Percentiles rank a stretch among this genome's conserved stretches.
Conservation (phyloP, 2,888 invertebrate genomes). For the Toxonevra muliebris region DNA sequence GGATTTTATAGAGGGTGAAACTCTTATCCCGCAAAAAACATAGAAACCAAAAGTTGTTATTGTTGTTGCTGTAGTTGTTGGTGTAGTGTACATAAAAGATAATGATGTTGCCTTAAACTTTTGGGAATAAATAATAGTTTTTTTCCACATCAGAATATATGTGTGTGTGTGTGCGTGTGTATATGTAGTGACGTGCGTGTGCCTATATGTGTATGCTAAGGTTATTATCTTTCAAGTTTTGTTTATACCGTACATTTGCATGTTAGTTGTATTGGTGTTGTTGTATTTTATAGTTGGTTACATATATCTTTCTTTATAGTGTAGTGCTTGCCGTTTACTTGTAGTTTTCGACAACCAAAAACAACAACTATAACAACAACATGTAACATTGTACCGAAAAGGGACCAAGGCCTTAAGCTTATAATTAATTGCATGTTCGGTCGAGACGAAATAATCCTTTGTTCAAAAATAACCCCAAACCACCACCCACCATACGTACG, state of each 20-base stretch:
- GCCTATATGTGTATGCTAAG: conserved; percentile 46
- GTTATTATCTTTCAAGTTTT: conserved; percentile 60
- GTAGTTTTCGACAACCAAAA: conserved; percentile 29
- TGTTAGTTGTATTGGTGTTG: neutral
- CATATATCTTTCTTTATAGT: conserved; percentile 34
- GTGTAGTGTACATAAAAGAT: conserved; percentile 56
- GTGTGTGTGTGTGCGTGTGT: conserved; percentile 10
- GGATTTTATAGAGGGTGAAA: neutral
- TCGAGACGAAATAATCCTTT: conserved; percentile 64
- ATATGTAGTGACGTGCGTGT: conserved; percentile 21
- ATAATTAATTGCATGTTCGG: conserved; percentile 65
- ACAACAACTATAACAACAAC: conserved; percentile 27
- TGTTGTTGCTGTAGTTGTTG: conserved; percentile 25
- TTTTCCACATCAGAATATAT: conserved; percentile 22
- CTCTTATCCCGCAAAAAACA: neutral
- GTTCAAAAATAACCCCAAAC: conserved; percentile 40
- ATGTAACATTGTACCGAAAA: conserved; percentile 41
- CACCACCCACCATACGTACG: conserved; percentile 1
- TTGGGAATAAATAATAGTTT: conserved; percentile 61
- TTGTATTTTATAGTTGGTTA: conserved; percentile 5
- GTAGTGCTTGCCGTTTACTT: conserved; percentile 25
- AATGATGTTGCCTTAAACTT: conserved; percentile 64
- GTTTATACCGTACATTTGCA: conserved; percentile 28
- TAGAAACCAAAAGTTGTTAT: neutral
- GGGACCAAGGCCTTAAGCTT: conserved; percentile 63